A percentile compares a stretch with the other conserved stretches of the same genome.
Evolutionary conservation across 2,797 vertebrate species (phyloP).

Genomic region (Takifugu rubripes): DNA sequence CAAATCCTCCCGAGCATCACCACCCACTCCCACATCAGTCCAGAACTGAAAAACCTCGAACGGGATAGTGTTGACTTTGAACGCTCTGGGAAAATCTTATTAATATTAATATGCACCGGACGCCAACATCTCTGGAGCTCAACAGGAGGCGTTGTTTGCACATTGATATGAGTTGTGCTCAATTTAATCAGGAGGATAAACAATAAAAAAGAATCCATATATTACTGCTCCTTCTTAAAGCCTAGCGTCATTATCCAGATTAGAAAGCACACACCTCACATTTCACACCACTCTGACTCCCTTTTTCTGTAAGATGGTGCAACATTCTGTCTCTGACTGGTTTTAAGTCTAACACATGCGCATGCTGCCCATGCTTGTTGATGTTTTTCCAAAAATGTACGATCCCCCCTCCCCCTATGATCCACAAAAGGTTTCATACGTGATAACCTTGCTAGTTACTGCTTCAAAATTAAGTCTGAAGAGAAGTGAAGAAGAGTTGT

Average conservation of each 20-base stretch:
- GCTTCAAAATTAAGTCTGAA: conserved; percentile 15
- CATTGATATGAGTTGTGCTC: conserved; percentile 76
- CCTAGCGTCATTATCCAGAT: conserved; percentile 39
- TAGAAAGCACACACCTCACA: conserved; percentile 14
- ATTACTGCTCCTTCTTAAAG: conserved; percentile 49
- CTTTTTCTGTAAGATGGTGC: conserved; percentile 3
- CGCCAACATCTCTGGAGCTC: conserved; percentile 60
- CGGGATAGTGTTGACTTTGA: conserved; percentile 72
- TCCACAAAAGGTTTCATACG: conserved; percentile 10
- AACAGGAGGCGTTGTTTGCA: conserved; percentile 78
- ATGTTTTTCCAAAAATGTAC: conserved; percentile 2
- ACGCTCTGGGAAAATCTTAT: conserved; percentile 57
- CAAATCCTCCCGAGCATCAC: conserved; percentile 67
- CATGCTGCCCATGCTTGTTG: neutral
- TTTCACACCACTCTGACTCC: conserved; percentile 18
- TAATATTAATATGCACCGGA: conserved; percentile 78
- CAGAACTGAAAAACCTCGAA: conserved; percentile 62
- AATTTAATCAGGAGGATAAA: conserved; percentile 82
- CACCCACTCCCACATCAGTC: conserved; percentile 31
- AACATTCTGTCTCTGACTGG: conserved; percentile 3
- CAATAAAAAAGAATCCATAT: conserved; percentile 63
- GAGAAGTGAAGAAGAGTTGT: neutral
- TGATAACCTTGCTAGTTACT: conserved; percentile 10
- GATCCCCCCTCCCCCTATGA: neutral
- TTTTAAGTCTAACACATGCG: neutral